Conservation (phyloP, 2,797 vertebrate genomes). For the Melanotaenia boesemani region DNA sequence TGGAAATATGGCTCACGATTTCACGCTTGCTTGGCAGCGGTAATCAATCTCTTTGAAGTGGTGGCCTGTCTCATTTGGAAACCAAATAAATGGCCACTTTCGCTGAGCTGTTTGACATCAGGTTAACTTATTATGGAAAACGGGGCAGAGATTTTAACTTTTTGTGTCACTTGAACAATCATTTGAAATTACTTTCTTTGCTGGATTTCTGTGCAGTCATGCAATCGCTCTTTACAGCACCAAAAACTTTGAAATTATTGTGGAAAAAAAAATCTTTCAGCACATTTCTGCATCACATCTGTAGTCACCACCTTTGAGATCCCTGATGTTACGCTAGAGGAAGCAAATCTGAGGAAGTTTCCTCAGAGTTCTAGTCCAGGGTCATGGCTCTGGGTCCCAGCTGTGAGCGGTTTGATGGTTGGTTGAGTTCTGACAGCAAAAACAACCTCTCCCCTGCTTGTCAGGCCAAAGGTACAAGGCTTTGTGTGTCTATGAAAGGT, state of each 20-base stretch:
- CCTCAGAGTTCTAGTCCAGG: conserved; percentile 46
- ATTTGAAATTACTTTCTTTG: conserved; percentile 25
- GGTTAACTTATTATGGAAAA: conserved; percentile 72
- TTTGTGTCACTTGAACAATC: conserved; percentile 36
- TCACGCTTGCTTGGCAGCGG: conserved; percentile 68
- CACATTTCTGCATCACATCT: conserved; percentile 26
- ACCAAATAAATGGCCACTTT: conserved; percentile 71
- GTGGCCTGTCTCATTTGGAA: conserved; percentile 72
- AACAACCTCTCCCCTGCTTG: conserved; percentile 63
- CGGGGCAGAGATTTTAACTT: conserved; percentile 42
- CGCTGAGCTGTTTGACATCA: conserved; percentile 63
- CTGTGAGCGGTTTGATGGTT: conserved; percentile 79
- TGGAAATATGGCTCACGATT: conserved; percentile 70
- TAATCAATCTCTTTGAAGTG: conserved; percentile 76
- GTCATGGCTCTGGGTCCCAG: conserved; percentile 67
- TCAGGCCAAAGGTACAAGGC: conserved; percentile 67
- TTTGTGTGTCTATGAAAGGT: conserved; percentile 50
- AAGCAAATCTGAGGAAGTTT: conserved; percentile 42
- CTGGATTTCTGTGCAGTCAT: conserved; percentile 5
- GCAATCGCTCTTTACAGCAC: neutral
- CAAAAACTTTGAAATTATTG: neutral
- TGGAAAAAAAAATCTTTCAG: conserved; percentile 33
- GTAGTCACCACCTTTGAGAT: conserved; percentile 8
- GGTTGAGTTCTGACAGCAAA: conserved; percentile 74
- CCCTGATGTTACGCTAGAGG: conserved; percentile 38